Evolutionary conservation across 2,113 vertebrate genomes (phyloP).

Genomic region (Labeo catla): DNA sequence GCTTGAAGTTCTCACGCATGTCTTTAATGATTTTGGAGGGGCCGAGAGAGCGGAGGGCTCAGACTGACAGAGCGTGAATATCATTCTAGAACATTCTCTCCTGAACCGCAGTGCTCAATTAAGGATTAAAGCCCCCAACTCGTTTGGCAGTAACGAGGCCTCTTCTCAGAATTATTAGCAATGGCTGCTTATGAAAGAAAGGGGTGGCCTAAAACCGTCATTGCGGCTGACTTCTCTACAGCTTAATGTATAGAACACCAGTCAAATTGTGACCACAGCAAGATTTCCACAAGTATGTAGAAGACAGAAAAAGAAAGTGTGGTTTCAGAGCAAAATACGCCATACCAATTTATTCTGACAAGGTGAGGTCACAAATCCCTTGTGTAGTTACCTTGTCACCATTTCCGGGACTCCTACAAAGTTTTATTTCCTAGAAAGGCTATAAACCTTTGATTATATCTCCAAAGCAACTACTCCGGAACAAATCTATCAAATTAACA

Average conservation of each 20-base stretch:
- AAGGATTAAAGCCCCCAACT: constrained; percentile 60
- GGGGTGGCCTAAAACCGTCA: constrained; percentile 39
- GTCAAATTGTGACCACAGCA: background rate
- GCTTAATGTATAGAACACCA: constrained; percentile 35
- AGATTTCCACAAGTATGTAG: background rate
- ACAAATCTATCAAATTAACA: background rate
- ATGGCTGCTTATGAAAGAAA: constrained; percentile 43
- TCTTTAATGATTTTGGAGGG: constrained; percentile 59
- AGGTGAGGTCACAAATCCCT: background rate
- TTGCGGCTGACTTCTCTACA: constrained; percentile 53
- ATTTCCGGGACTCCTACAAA: background rate
- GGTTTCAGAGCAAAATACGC: background rate
- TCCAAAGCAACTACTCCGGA: background rate
- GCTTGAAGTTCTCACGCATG: constrained; percentile 51
- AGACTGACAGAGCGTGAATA: constrained; percentile 65
- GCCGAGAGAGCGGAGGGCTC: constrained; percentile 59
- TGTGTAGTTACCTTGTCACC: background rate
- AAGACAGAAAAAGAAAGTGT: background rate
- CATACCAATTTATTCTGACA: background rate
- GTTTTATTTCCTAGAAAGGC: background rate
- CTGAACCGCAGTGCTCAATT: constrained; percentile 63
- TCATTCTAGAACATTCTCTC: constrained; percentile 56
- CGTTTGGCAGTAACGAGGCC: constrained; percentile 24
- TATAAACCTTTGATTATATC: background rate
- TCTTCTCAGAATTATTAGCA: constrained; percentile 57